These are phyloP conservation scores for Taenioides sp. DNA, from an alignment of 2,797 vertebrate genomes.

Conservation along the genomic window DNA sequence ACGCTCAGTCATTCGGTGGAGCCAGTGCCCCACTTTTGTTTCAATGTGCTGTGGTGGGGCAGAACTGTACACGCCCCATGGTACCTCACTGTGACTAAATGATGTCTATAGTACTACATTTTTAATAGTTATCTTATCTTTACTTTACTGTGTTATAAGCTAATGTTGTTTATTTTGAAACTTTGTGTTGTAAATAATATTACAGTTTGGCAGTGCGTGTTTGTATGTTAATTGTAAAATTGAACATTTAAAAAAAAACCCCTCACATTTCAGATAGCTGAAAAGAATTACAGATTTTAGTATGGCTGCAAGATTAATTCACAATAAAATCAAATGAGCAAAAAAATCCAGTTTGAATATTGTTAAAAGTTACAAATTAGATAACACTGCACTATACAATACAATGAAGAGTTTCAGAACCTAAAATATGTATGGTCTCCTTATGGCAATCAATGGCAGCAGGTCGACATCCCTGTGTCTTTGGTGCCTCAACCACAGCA, in stretches of 20 bases:
- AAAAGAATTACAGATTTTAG: too few species aligned
- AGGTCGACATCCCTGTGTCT: neutral
- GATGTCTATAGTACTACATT: too few species aligned
- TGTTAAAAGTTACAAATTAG: too few species aligned
- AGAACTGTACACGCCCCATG: neutral
- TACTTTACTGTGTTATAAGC: neutral
- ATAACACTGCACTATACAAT: neutral
- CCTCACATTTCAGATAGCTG: too few species aligned
- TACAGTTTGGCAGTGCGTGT: neutral
- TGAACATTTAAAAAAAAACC: too few species aligned
- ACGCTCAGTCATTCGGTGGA: neutral
- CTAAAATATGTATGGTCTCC: neutral
- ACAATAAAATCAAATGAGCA: neutral
- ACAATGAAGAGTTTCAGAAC: neutral
- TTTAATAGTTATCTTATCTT: neutral
- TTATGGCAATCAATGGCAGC: too few species aligned
- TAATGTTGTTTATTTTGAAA: neutral
- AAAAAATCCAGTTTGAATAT: too few species aligned
- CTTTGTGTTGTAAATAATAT: neutral
- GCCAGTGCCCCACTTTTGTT: neutral
- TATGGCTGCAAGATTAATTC: neutral
- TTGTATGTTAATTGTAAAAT: too few species aligned
- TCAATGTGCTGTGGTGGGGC: neutral
- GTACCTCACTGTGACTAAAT: neutral
- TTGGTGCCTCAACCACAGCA: neutral